Conservation (phyloP, 2,113 vertebrate species). For the Origma solitaria region DNA sequence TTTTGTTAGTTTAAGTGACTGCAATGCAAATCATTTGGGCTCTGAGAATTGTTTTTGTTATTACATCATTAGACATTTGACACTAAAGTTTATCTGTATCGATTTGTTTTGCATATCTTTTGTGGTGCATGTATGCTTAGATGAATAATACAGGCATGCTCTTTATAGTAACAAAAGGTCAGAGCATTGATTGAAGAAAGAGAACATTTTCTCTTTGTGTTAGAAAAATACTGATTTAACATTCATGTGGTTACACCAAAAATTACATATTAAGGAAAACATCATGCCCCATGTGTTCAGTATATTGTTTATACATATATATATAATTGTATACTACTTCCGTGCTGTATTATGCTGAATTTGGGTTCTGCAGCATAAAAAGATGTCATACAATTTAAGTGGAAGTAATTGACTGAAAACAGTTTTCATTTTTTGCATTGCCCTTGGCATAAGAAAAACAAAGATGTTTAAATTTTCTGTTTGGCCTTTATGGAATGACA, state of each 20-base stretch:
- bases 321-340: background rate
- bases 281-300: background rate
- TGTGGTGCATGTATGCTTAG: background rate
- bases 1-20: conserved; percentile 25
- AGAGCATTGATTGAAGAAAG: background rate
- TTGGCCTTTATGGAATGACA: background rate
- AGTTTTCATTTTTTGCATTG: background rate
- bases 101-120: conserved; percentile 11
- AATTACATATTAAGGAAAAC: background rate
- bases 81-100: background rate
- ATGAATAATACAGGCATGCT: background rate
- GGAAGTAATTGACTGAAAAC: background rate
- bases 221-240: background rate
- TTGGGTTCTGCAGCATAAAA: background rate
- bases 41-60: conserved; percentile 28
- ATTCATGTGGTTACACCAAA: background rate
- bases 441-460: background rate
- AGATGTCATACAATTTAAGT: background rate
- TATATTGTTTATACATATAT: background rate
- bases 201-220: background rate
- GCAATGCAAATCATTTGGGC: background rate
- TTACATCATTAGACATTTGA: conserved; percentile 19
- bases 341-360: background rate
- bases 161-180: background rate
- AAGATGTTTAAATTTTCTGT: background rate